Conservation (phyloP, 2,888 invertebrate genomes). For the Podabrus alpinus region DNA sequence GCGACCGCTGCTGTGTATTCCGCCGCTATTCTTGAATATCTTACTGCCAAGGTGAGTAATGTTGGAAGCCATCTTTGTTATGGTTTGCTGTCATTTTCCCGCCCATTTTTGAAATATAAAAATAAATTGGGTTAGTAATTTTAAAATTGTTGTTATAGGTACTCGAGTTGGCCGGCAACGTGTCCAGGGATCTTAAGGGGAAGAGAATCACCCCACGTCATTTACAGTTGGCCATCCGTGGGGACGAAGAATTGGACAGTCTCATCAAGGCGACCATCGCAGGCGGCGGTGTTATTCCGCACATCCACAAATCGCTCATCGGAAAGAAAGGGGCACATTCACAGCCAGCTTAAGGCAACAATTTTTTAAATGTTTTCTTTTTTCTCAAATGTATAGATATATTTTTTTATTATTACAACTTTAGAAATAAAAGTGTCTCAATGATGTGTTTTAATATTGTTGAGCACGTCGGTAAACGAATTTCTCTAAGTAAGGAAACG, state of each 20-base stretch:
- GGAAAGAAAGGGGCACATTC: constrained; percentile 93
- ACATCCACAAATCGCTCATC: constrained; percentile 99
- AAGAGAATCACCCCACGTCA: constrained; percentile 99
- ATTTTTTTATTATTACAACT: constrained; percentile 34
- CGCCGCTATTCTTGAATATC: constrained; percentile 98
- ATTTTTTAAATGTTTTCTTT: constrained; percentile 8
- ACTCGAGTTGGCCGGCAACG: constrained; percentile 98
- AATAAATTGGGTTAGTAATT: background rate
- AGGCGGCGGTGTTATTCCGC: constrained; percentile 99
- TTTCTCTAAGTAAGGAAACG: constrained; percentile 18
- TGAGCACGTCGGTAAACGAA: constrained; percentile 46
- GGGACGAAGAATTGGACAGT: constrained; percentile 99
- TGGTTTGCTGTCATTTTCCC: constrained; percentile 12
- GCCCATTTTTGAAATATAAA: constrained; percentile 12
- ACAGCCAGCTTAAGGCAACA: constrained; percentile 58
- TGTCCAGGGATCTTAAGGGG: constrained; percentile 99
- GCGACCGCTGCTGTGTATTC: constrained; percentile 99
- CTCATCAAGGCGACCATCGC: constrained; percentile 99
- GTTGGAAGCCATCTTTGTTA: constrained; percentile 18
- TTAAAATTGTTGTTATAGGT: constrained; percentile 67
- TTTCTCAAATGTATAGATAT: constrained; percentile 24
- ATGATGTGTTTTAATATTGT: constrained; percentile 57
- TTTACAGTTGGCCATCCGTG: constrained; percentile 97
- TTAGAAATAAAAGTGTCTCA: constrained; percentile 43
- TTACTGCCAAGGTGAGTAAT: constrained; percentile 94